A percentile compares a stretch with the other conserved stretches of the same genome.
Conservation (phyloP, 2,113 vertebrate genomes). For the Antennarius striatus region DNA sequence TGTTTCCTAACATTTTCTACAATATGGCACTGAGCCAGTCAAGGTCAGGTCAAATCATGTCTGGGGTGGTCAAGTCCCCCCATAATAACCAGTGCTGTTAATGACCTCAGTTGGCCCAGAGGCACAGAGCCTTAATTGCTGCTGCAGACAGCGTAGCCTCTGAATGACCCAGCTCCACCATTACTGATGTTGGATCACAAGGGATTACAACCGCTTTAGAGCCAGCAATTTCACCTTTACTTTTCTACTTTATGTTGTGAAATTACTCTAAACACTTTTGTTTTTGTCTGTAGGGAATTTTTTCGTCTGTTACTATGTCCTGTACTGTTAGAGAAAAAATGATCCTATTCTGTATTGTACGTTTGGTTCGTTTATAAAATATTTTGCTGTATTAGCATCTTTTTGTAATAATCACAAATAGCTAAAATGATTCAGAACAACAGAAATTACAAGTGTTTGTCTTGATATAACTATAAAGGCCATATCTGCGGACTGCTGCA, state of each 20-base stretch:
- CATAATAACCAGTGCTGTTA: slow-evolving; percentile 71
- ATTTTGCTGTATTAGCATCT: too few species aligned
- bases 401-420: too few species aligned
- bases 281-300: slow-evolving; percentile 7
- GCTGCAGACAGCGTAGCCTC: slow-evolving; percentile 70
- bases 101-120: slow-evolving; percentile 68
- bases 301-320: not conserved
- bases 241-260: slow-evolving; percentile 2
- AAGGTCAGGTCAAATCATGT: slow-evolving; percentile 50
- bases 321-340: too few species aligned
- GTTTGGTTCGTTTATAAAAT: too few species aligned
- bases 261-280: not conserved
- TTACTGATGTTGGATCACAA: slow-evolving; percentile 52
- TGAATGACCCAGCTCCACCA: slow-evolving; percentile 64
- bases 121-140: slow-evolving; percentile 66
- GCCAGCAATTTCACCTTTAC: slow-evolving; percentile 14
- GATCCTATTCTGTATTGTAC: too few species aligned
- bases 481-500: too few species aligned
- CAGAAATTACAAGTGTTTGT: too few species aligned
- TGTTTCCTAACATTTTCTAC: slow-evolving; percentile 28
- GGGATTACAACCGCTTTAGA: slow-evolving; percentile 28
- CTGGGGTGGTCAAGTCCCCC: slow-evolving; percentile 48
- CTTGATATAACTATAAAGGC: too few species aligned
- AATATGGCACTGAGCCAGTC: slow-evolving; percentile 23
- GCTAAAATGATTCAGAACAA: too few species aligned